Conservation (phyloP, 2,113 vertebrate species). For the Indicator maculatus region DNA sequence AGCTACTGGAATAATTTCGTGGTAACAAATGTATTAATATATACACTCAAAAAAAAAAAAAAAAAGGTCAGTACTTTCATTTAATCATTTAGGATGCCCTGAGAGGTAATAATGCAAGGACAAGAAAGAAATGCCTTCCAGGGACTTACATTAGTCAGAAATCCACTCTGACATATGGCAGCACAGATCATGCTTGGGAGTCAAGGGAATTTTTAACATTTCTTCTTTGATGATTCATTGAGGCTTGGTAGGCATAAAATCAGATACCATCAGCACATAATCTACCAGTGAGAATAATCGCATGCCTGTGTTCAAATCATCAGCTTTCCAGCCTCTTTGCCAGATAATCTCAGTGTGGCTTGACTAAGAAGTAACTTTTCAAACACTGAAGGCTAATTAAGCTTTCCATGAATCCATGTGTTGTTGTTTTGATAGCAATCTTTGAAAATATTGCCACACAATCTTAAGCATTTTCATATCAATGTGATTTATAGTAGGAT, state of each 20-base stretch:
- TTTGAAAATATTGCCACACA: not conserved
- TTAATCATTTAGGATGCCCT: not conserved
- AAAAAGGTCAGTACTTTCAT: not conserved
- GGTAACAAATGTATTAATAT: not conserved
- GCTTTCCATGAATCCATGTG: not conserved
- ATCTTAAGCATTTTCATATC: not conserved
- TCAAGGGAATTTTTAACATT: constrained; percentile 37
- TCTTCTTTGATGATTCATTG: constrained; percentile 27
- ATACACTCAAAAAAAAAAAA: not conserved
- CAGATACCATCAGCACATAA: constrained; percentile 16
- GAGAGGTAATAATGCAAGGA: not conserved
- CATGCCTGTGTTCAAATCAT: not conserved
- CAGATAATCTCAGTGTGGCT: not conserved
- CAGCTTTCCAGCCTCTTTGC: not conserved
- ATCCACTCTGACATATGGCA: not conserved
- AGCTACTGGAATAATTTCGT: not conserved
- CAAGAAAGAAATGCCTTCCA: not conserved
- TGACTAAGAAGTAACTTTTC: constrained; percentile 7
- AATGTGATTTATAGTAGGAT: not conserved
- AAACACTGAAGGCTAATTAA: constrained; percentile 24
- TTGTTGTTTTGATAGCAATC: not conserved
- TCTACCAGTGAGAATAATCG: constrained; percentile 18
- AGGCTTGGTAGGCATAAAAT: constrained; percentile 2
- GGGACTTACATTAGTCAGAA: constrained; percentile 20
- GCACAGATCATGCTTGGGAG: not conserved